Conservation (phyloP, 1,140 invertebrate species). For the Lordiphosa stackelbergi region DNA sequence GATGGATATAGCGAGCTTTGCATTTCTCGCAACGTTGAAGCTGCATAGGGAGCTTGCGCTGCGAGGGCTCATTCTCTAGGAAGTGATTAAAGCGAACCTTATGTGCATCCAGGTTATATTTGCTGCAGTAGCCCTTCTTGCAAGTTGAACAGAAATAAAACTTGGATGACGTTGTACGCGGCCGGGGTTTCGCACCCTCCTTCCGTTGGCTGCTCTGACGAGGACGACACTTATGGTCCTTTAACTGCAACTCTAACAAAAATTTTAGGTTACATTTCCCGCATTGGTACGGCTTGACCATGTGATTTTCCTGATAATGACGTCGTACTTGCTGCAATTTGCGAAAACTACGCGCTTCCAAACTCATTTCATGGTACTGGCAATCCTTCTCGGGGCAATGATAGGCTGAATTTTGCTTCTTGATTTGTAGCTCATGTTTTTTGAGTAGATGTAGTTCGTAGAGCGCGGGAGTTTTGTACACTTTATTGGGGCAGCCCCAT, state of each 20-base stretch:
- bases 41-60: no score
- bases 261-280: neutral
- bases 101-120: no score
- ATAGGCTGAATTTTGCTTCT: neutral
- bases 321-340: constrained; percentile 12
- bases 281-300: constrained; percentile 13
- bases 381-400: constrained; percentile 11
- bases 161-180: no score
- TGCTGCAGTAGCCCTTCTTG: no score
- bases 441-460: constrained; percentile 24
- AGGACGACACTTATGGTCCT: no score
- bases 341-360: neutral
- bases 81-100: no score
- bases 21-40: neutral
- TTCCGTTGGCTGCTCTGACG: no score
- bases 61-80: no score
- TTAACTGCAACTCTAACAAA: no score
- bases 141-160: no score
- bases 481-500: constrained; percentile 14
- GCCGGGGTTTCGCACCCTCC: no score
- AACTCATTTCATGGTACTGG: constrained; percentile 4
- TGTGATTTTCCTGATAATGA: constrained; percentile 20
- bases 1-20: neutral
- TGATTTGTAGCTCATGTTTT: constrained; percentile 1
- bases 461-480: constrained; percentile 19